Base-by-base conservation (phyloP, 1,140 invertebrate species). In the Lethocerus indicus region DNA sequence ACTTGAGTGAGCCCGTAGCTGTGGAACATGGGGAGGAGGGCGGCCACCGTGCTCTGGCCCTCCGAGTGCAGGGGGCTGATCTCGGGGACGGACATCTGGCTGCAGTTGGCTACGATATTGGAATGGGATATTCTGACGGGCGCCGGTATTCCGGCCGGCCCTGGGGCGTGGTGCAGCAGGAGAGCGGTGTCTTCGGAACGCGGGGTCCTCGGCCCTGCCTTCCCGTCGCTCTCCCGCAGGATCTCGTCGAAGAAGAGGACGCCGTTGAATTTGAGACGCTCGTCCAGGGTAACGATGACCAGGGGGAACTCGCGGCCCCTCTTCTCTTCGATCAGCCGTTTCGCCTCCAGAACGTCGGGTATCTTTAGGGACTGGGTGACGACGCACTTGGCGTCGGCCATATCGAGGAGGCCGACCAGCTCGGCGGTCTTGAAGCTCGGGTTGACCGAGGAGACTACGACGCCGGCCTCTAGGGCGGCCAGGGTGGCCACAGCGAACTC, bases 361-460 rank as follows among this genome's bases (percentile, higher is more conserved):
- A 43, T 43, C 21, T 43, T 43, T 23, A 13, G 23, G 5, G 41
- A 43, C 12, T 21, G 23, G 4, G 41, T 24, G 12, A 43, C 41
- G 3, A 43, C 41, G 26, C 41, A 43, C 14, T 7, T 13, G 5
- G 41, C 26, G 7, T 43, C 26, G 7, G 41, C 26, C 41, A 43
- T 7, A 13, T 25, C 26, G 20, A 43, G 26, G 16, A 43, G 41
- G 9, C 23, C 13, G 26, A 25, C 26, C 16, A 43, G 21, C 20
- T 43, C 41, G 20, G 14, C 20, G 9, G 23, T 25, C 23, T 21
- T 43, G 16, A 43, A 43, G 16, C 26, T 25, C 1, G 85, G 82
- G 68, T 90, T 92, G 0, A 84, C 67, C 1, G 84, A 79, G 7
- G 84, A 86, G 6, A 81, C 71, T 12, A 76, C 58, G 0, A 80